Base-by-base conservation (phyloP, 2,797 vertebrate genomes). In the Periophthalmus magnuspinnatus region DNA sequence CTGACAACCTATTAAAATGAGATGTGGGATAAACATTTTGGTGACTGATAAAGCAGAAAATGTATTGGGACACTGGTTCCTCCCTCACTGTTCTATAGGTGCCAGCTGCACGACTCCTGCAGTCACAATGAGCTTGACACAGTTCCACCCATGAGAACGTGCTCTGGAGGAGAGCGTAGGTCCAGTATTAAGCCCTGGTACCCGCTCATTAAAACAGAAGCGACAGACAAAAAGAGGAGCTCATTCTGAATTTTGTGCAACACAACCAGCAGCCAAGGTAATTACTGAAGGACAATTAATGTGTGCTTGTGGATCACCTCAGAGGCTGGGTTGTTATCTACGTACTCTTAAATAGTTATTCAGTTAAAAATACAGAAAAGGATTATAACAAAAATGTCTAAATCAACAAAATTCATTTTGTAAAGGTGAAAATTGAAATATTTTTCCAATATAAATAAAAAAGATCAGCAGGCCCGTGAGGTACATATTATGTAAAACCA, bases 231-330 rank as follows among this genome's bases (percentile, higher is more conserved):
- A 62, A 52, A 32, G 41, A 45, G 13, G 41, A 45, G 36, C 8
- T 7, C 41, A 71, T 80, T 69, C 82, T 84, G 81, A 77, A 87
- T 83, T 84, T 80, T 7, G 73, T 79, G 41, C 41, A 41, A 38
- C 58, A 73, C 32, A 69, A 64, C 57, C 16, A 58, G 41, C 41
- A 33, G 24, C 56, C 28, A 17, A 65, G 63, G 28, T 48, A 75
- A 84, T 73, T 74, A 81, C 72, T 67, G 62, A 24, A 32, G 55
- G 6, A 74, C 60, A 76, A 77, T 68, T 55, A 65, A 13, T 69
- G 0, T 66, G 45, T 65, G 24, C 28, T 63, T 2, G 2, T 24
- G 6, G 28, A 22, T 55, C 55, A 65, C 73, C 70, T 36, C 41
- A 55, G 38, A 19, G 9, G n/a, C 17, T 28, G 38, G 6, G 6